Percentiles rank a stretch among this genome's conserved stretches.
phyloP scores from a whole-genome alignment of 2,888 invertebrate genomes.

The Drosophila cognata region DNA sequence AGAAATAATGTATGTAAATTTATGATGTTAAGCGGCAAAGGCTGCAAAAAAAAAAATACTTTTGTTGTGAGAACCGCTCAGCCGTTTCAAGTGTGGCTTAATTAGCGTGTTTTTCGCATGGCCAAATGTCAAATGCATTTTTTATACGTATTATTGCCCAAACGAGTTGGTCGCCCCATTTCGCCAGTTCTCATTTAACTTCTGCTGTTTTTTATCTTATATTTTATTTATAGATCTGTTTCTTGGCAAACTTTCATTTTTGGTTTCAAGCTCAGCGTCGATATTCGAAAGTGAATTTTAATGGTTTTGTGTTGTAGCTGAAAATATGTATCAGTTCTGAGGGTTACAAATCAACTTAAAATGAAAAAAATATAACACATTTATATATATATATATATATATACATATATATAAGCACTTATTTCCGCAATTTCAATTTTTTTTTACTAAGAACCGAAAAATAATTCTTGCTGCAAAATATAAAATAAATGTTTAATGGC shows the following conservation, averaged over 20 bases:
- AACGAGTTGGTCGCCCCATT: constrained; percentile 20
- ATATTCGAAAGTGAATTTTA: constrained; percentile 68
- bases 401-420: background rate
- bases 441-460: background rate
- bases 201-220: constrained; percentile 9
- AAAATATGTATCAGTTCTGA: constrained; percentile 28
- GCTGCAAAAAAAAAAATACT: constrained; percentile 18
- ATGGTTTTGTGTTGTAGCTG: constrained; percentile 35
- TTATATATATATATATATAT: background rate
- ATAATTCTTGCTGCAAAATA: background rate
- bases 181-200: constrained; percentile 39
- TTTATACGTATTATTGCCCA: constrained; percentile 6
- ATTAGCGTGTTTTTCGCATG: constrained; percentile 49
- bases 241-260: constrained; percentile 63
- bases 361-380: constrained; percentile 9
- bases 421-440: background rate
- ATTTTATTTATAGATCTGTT: constrained; percentile 17
- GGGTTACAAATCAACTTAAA: constrained; percentile 1
- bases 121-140: constrained; percentile 43
- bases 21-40: constrained; percentile 31
- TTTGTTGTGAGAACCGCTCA: constrained; percentile 28
- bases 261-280: constrained; percentile 35
- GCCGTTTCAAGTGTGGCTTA: constrained; percentile 27
- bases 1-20: constrained; percentile 18
- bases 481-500: background rate